Percentiles rank a stretch among this genome's conserved stretches.
These are phyloP conservation scores for Galago senegalensis DNA, from an alignment of 2,797 vertebrate genomes.

Conservation along the genomic window DNA sequence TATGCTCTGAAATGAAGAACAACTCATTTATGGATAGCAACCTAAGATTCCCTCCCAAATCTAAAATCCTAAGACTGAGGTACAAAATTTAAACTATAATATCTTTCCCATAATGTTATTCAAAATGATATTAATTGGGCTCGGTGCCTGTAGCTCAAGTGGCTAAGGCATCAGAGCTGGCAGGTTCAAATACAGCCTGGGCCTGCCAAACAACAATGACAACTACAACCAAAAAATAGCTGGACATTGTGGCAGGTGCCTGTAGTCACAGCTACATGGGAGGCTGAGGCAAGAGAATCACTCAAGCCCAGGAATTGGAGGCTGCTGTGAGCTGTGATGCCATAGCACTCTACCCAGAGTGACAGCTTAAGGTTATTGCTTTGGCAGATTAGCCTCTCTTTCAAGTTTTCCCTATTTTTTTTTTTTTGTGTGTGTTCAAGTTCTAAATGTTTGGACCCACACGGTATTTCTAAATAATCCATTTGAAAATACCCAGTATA, in stretches of 20 bases:
- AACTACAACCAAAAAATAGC: too few species aligned
- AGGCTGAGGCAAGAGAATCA: too few species aligned
- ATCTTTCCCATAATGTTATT: neutral
- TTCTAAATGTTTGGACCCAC: neutral
- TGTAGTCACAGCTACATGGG: too few species aligned
- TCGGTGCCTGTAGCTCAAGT: too few species aligned
- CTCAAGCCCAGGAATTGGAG: too few species aligned
- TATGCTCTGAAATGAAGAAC: conserved; percentile 27
- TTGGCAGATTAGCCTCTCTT: neutral
- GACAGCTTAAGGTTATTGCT: neutral
- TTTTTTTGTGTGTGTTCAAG: neutral
- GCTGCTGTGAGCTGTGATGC: too few species aligned
- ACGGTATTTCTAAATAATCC: neutral
- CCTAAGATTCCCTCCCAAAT: conserved; percentile 29
- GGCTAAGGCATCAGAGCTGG: too few species aligned
- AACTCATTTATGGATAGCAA: neutral
- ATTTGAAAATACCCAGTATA: neutral
- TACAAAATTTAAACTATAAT: neutral
- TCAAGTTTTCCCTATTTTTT: conserved; percentile 6
- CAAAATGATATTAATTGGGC: neutral
- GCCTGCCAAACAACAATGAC: too few species aligned
- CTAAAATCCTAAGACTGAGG: conserved; percentile 9
- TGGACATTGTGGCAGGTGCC: too few species aligned
- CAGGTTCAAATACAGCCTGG: too few species aligned
- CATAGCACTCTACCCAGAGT: too few species aligned